A percentile compares a stretch with the other conserved stretches of the same genome.
Evolutionary conservation across 2,888 invertebrate species (phyloP).

Genomic region (Sarcophaga subvicina): DNA sequence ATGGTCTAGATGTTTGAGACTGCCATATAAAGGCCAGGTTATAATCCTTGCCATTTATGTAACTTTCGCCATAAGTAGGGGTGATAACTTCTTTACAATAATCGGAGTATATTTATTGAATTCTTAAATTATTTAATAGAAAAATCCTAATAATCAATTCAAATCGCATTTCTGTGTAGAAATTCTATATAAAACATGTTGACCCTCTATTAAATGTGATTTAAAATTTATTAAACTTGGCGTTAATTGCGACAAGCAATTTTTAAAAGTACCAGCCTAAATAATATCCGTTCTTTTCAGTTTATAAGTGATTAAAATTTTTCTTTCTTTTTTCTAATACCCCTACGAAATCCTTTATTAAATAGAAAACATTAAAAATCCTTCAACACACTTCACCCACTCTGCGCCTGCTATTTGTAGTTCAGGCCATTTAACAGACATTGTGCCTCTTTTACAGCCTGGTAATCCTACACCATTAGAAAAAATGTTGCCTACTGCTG

Average conservation of each 20-base stretch:
- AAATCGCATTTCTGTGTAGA: no score
- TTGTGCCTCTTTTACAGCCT: conserved; percentile 24
- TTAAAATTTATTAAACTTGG: background rate
- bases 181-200: no score
- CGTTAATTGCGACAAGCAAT: background rate
- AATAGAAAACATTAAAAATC: background rate
- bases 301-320: no score
- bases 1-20: no score
- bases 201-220: background rate
- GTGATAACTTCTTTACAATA: no score
- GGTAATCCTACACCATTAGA: no score
- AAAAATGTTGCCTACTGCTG: background rate
- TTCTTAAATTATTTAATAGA: no score
- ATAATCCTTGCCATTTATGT: no score
- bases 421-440: conserved; percentile 34
- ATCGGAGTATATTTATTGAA: no score
- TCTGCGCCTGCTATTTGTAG: background rate
- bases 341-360: background rate
- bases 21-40: no score
- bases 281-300: background rate
- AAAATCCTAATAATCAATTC: no score
- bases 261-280: background rate
- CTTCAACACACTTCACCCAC: background rate
- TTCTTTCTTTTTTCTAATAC: background rate
- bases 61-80: no score